Evolutionary conservation across 2,888 invertebrate genomes (phyloP).

Genomic region (Pterostichus niger): DNA sequence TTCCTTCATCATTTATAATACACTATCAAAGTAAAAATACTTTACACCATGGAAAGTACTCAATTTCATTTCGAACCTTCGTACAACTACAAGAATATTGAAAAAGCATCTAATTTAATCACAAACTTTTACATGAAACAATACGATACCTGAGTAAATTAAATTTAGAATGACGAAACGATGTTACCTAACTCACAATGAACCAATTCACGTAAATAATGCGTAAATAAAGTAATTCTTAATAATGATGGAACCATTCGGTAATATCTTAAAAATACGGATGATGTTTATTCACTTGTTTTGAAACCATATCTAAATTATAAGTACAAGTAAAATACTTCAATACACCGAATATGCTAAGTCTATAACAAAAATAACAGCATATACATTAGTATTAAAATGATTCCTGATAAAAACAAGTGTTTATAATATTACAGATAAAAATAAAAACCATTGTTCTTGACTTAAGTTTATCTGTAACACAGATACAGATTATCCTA

Average conservation of each 20-base stretch:
- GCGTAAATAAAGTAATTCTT: slow-evolving; percentile 49
- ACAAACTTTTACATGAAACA: slow-evolving; percentile 58
- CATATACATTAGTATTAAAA: slow-evolving; percentile 61
- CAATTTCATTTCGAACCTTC: slow-evolving; percentile 33
- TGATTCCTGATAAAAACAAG: slow-evolving; percentile 53
- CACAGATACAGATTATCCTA: slow-evolving; percentile 34
- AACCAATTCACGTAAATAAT: slow-evolving; percentile 21
- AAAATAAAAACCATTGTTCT: slow-evolving; percentile 23
- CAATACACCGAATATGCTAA: slow-evolving; percentile 66
- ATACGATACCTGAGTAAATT: slow-evolving; percentile 61
- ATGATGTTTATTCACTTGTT: slow-evolving; percentile 58
- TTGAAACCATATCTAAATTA: slow-evolving; percentile 61
- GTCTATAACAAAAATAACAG: slow-evolving; percentile 65
- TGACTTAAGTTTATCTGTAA: slow-evolving; percentile 27
- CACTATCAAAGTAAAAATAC: not conserved
- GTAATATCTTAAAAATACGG: slow-evolving; percentile 47
- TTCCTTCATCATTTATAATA: not conserved
- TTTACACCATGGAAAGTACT: not conserved
- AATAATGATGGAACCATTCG: slow-evolving; percentile 55
- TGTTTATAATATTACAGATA: slow-evolving; percentile 35
- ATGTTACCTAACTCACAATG: not conserved
- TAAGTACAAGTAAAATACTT: slow-evolving; percentile 66
- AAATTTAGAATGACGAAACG: slow-evolving; percentile 58
- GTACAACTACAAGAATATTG: slow-evolving; percentile 37
- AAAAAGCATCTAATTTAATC: slow-evolving; percentile 53